A percentile compares a stretch with the other conserved stretches of the same genome.
Evolutionary conservation across 2,113 vertebrate genomes (phyloP).

Genomic region (Regulus satrapa): DNA sequence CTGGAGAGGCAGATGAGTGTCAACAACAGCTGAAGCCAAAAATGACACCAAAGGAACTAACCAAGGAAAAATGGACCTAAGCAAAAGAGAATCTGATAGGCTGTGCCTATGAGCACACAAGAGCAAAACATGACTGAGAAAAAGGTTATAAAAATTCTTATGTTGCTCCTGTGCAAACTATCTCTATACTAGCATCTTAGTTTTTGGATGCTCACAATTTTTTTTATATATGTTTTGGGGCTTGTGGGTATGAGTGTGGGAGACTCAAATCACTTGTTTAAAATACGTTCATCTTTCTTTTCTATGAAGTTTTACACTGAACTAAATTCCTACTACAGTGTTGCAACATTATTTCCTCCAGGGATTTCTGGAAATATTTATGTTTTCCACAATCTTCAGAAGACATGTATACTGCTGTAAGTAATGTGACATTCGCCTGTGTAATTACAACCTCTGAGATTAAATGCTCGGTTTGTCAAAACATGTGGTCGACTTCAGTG

Average conservation of each 20-base stretch:
- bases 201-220: rapidly evolving
- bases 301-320: not conserved
- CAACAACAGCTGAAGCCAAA: not conserved
- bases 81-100: not conserved
- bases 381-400: not conserved
- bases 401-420: not conserved
- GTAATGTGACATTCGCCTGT: rapidly evolving
- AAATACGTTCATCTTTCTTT: not conserved
- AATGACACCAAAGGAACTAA: not conserved
- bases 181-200: not conserved
- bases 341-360: not conserved
- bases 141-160: not conserved
- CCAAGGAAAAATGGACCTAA: not conserved
- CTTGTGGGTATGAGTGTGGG: not conserved
- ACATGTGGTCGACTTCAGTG: not conserved
- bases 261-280: not conserved
- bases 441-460: not conserved
- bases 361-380: not conserved
- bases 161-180: not conserved
- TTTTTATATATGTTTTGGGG: rapidly evolving
- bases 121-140: not conserved
- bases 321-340: not conserved
- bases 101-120: rapidly evolving
- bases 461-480: not conserved
- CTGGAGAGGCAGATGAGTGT: not conserved